A percentile compares a stretch with the other conserved stretches of the same genome.
These are phyloP conservation scores for Corythornis madagascariensis DNA, from an alignment of 2,113 vertebrate genomes.

Conservation along the genomic window DNA sequence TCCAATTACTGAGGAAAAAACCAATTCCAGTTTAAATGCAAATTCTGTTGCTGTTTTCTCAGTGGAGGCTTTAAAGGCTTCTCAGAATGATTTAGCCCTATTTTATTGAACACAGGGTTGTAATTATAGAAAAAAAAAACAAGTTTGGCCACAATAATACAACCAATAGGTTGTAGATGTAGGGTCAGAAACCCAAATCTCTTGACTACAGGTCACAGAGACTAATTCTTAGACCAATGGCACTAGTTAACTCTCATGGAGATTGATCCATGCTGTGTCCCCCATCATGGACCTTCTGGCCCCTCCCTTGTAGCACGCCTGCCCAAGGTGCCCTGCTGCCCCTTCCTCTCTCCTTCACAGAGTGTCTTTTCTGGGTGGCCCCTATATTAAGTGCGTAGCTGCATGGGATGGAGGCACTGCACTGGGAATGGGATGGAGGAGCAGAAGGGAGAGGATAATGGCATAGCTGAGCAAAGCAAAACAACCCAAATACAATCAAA, in stretches of 20 bases:
- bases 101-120: background rate
- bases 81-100: background rate
- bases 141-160: background rate
- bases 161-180: background rate
- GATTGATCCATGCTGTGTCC: background rate
- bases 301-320: accelerated
- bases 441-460: background rate
- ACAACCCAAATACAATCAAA: background rate
- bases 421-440: background rate
- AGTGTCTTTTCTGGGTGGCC: constrained; percentile 25
- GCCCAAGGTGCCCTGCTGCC: background rate
- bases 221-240: background rate
- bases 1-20: background rate
- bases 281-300: background rate
- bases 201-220: background rate
- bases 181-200: background rate
- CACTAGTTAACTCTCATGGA: background rate
- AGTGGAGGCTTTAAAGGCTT: background rate
- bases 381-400: background rate
- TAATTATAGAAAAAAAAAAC: background rate
- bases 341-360: background rate
- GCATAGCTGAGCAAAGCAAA: background rate
- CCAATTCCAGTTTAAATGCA: background rate
- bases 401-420: background rate
- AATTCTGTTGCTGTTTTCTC: background rate